These are phyloP conservation scores for Drosophila crucigera DNA, from an alignment of 2,888 invertebrate species.

Conservation along the genomic window DNA sequence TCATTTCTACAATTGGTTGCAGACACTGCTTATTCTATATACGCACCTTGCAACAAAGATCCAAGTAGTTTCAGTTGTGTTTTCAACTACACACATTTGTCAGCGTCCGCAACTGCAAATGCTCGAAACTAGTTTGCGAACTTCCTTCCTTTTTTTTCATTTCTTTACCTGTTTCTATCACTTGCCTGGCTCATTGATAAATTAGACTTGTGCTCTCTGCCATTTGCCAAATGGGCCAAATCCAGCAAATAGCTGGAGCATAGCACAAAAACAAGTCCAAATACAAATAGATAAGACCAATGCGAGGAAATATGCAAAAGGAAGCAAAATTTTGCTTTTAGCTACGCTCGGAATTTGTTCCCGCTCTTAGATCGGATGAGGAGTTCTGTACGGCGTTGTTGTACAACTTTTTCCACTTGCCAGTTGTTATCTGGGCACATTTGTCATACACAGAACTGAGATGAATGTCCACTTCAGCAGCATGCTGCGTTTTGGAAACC, in stretches of 20 bases:
- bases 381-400: conserved; percentile 1
- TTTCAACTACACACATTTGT: conserved; percentile 44
- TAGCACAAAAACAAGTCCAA: conserved; percentile 3
- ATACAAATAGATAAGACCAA: conserved; percentile 11
- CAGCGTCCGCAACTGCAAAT: conserved; percentile 36
- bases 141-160: background rate
- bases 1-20: background rate
- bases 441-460: conserved; percentile 70
- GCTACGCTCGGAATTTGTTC: conserved; percentile 1
- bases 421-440: conserved; percentile 70
- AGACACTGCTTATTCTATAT: conserved; percentile 23
- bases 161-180: conserved; percentile 23
- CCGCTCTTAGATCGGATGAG: background rate
- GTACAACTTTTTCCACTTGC: conserved; percentile 59
- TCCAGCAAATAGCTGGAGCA: conserved; percentile 27
- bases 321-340: conserved; percentile 7
- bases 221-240: conserved; percentile 50
- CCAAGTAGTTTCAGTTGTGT: conserved; percentile 21
- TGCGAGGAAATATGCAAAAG: conserved; percentile 32
- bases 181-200: conserved; percentile 53
- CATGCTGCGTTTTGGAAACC: conserved; percentile 23
- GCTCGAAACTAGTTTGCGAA: conserved; percentile 29
- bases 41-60: conserved; percentile 10
- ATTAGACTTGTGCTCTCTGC: conserved; percentile 45
- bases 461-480: conserved; percentile 73